These are phyloP conservation scores for Melanophora roralis DNA, from an alignment of 2,888 invertebrate species.

Conservation along the genomic window DNA sequence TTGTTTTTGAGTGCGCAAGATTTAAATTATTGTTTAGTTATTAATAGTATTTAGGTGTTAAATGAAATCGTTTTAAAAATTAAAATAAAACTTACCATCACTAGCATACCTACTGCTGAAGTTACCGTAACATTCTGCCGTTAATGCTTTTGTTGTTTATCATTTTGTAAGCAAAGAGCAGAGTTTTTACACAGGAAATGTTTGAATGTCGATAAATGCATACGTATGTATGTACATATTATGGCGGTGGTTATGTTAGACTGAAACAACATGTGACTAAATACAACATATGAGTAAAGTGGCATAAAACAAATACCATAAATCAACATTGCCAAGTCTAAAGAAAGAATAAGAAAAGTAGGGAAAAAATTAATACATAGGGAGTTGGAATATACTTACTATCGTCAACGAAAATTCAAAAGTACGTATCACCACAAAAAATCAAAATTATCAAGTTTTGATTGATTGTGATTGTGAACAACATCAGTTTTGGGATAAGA, in stretches of 20 bases:
- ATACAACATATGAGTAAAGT: constrained; percentile 17
- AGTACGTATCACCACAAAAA: too few relatives aligned
- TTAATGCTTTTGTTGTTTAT: constrained; percentile 39
- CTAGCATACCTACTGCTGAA: neutral
- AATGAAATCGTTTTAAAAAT: too few relatives aligned
- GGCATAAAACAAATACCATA: constrained; percentile 31
- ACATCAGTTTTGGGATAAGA: too few relatives aligned
- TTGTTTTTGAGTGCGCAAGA: too few relatives aligned
- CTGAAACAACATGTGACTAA: constrained; percentile 24
- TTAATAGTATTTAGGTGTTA: too few relatives aligned
- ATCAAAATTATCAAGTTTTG: too few relatives aligned
- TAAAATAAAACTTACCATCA: neutral
- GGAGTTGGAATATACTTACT: too few relatives aligned
- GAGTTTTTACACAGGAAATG: constrained; percentile 36
- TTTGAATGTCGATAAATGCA: constrained; percentile 10
- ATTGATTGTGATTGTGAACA: too few relatives aligned
- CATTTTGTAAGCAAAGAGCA: constrained; percentile 50
- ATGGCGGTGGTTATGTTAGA: constrained; percentile 28
- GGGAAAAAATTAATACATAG: constrained; percentile 17
- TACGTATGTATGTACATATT: constrained; percentile 8
- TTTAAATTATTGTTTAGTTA: too few relatives aligned
- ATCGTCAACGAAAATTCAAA: too few relatives aligned
- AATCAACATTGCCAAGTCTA: constrained; percentile 40
- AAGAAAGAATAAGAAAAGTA: neutral
- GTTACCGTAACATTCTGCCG: constrained; percentile 27